A percentile compares a stretch with the other conserved stretches of the same genome.
Conservation (phyloP, 2,113 vertebrate species). For the Phyllostomus discolor region DNA sequence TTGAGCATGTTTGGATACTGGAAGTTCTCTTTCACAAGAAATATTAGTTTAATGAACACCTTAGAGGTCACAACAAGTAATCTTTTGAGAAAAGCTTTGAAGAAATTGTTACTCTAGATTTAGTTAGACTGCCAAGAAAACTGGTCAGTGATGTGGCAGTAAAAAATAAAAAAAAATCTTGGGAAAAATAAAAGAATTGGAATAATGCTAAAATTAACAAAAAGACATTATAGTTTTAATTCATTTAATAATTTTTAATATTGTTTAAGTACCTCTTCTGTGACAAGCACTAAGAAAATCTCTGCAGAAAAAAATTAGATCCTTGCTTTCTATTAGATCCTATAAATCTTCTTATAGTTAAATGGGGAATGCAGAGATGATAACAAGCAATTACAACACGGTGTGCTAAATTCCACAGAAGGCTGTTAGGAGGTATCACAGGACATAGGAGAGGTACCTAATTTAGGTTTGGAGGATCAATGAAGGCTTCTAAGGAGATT, state of each 20-base stretch:
- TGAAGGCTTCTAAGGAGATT: background rate
- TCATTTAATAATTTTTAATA: background rate
- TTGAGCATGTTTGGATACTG: background rate
- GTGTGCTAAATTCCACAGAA: background rate
- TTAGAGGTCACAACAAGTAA: background rate
- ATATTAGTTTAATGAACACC: background rate
- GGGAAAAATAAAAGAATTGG: background rate
- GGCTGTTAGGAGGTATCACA: background rate
- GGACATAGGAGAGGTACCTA: background rate
- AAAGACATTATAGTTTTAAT: background rate
- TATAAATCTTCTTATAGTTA: background rate
- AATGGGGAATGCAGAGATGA: background rate
- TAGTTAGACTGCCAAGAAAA: conserved; percentile 11
- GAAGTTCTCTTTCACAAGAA: background rate
- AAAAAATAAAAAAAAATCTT: conserved; percentile 6
- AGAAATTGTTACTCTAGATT: background rate
- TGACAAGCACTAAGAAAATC: background rate
- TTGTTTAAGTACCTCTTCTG: background rate
- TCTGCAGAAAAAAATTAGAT: background rate
- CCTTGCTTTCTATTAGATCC: background rate
- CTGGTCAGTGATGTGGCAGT: background rate
- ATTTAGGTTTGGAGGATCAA: background rate
- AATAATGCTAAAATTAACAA: background rate
- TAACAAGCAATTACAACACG: background rate
- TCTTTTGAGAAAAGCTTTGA: background rate